A percentile compares a stretch with the other conserved stretches of the same genome.
Conservation (phyloP, 2,113 vertebrate species). For the Colaptes auratus region DNA sequence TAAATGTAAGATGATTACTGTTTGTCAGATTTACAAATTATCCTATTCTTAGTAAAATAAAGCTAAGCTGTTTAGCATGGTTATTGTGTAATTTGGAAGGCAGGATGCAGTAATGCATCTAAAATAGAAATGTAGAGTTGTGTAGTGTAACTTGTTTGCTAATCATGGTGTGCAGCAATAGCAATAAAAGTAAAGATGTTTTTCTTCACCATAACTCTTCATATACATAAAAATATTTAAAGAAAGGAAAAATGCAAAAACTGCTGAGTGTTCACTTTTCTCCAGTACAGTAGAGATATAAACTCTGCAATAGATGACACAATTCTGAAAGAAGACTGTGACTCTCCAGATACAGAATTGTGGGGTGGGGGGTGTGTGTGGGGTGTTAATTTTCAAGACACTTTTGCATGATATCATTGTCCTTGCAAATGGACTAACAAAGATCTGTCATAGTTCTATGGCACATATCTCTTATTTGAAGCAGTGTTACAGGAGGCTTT, state of each 20-base stretch:
- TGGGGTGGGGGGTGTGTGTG: too few relatives aligned
- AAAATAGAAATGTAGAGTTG: constrained; percentile 59
- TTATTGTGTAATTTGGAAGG: constrained; percentile 72
- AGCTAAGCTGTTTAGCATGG: constrained; percentile 67
- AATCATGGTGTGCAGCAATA: constrained; percentile 47
- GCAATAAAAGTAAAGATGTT: constrained; percentile 70
- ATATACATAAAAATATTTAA: constrained; percentile 67
- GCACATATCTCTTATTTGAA: background rate
- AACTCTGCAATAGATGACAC: background rate
- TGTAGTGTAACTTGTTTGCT: constrained; percentile 63
- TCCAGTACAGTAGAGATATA: constrained; percentile 12
- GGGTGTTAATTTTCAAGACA: background rate
- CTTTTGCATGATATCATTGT: fast-evolving
- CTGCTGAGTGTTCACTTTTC: constrained; percentile 62
- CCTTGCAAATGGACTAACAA: background rate
- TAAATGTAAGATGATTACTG: constrained; percentile 67
- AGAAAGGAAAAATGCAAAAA: constrained; percentile 46
- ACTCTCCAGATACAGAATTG: background rate
- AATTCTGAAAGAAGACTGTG: background rate
- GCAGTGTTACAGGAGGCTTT: background rate
- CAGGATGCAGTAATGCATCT: constrained; percentile 48
- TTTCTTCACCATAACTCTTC: constrained; percentile 65
- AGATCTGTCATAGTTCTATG: fast-evolving
- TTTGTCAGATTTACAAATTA: constrained; percentile 69
- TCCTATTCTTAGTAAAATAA: constrained; percentile 61